Evolutionary conservation across 2,888 invertebrate species (phyloP).

Genomic region (Caenorhabditis macrosperma): DNA sequence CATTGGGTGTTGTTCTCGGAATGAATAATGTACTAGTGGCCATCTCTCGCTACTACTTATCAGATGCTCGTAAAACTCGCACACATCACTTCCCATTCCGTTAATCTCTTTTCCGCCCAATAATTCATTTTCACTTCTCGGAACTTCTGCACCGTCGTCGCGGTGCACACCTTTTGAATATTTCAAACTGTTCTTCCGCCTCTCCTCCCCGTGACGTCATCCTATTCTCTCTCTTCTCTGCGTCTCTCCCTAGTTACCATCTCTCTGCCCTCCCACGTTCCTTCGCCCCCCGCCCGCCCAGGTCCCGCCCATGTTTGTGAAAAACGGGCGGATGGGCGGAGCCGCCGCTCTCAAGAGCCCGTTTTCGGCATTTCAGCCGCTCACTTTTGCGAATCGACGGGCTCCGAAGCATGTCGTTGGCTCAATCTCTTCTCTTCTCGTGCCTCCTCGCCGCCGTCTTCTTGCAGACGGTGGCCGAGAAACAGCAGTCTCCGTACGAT

Average conservation of each 20-base stretch:
- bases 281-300: not conserved
- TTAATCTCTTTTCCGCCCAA: not conserved
- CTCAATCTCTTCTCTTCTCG: slow-evolving; percentile 3
- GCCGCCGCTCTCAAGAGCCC: too few relatives aligned
- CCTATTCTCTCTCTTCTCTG: not conserved
- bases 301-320: not conserved
- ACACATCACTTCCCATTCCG: not conserved
- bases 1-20: not conserved
- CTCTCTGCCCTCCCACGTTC: not conserved
- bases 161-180: slow-evolving; percentile 16
- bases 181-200: slow-evolving; percentile 12
- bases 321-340: slow-evolving; percentile 24
- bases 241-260: slow-evolving; percentile 35
- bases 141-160: not conserved
- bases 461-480: not conserved
- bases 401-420: slow-evolving; percentile 27
- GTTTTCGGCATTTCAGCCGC: slow-evolving; percentile 12
- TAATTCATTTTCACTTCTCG: not conserved
- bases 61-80: not conserved
- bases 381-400: slow-evolving; percentile 19
- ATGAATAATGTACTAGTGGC: not conserved
- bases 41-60: not conserved
- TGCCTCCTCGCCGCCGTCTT: slow-evolving; percentile 4
- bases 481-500: slow-evolving; percentile 18
- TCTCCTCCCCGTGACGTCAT: not conserved